A percentile compares a stretch with the other conserved stretches of the same genome.
Evolutionary conservation across 1,140 invertebrate species (phyloP).

Genomic region (Schmidtea mediterranea): DNA sequence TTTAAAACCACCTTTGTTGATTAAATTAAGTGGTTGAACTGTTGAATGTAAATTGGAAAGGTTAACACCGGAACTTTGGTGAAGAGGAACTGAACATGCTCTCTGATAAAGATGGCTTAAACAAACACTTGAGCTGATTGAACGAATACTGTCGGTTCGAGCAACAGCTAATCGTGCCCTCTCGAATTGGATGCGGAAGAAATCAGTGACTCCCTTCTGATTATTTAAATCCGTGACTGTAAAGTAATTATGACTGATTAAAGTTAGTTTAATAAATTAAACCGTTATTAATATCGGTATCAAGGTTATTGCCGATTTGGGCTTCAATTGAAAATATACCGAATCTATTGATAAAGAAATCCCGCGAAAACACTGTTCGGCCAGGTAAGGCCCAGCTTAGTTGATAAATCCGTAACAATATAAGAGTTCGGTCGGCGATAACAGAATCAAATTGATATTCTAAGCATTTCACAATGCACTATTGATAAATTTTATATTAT

Average conservation of each 20-base stretch:
- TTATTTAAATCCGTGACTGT: conserved; percentile 47
- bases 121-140: conserved; percentile 59
- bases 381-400: conserved; percentile 70
- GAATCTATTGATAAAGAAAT: conserved; percentile 88
- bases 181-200: conserved; percentile 55
- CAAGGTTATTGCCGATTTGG: conserved; percentile 36
- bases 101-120: conserved; percentile 79
- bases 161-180: conserved; percentile 63
- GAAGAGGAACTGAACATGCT: conserved; percentile 32
- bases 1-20: no score
- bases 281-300: background rate
- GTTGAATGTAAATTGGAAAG: conserved; percentile 3
- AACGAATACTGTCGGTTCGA: conserved; percentile 37
- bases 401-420: conserved; percentile 78
- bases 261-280: background rate
- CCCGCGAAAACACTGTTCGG: conserved; percentile 66
- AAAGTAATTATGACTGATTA: background rate
- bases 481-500: conserved; percentile 9
- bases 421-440: conserved; percentile 77
- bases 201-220: conserved; percentile 58
- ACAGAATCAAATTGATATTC: conserved; percentile 40
- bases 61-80: conserved; percentile 16
- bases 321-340: conserved; percentile 79
- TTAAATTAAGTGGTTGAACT: conserved; percentile 4
- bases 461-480: conserved; percentile 29